These are phyloP conservation scores for Euwallacea similis DNA, from an alignment of 1,140 invertebrate genomes.

Conservation along the genomic window DNA sequence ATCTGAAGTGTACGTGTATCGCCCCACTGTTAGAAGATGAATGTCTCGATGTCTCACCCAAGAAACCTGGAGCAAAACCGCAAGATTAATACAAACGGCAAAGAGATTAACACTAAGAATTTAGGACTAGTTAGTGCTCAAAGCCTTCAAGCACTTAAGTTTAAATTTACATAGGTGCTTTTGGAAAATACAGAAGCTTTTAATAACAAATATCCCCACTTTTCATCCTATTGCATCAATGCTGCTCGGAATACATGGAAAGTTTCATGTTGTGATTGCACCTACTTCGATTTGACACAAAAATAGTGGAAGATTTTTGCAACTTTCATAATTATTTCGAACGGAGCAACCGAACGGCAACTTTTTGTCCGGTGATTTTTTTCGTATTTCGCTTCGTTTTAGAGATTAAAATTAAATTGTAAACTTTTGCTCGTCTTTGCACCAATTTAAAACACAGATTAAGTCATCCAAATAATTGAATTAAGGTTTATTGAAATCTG, in stretches of 20 bases:
- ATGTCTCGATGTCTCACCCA: slow-evolving; percentile 87
- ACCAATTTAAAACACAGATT: no score
- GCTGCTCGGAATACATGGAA: not conserved
- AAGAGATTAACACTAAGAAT: slow-evolving; percentile 9
- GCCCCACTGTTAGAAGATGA: slow-evolving; percentile 79
- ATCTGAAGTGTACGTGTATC: slow-evolving; percentile 85
- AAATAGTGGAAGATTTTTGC: no score
- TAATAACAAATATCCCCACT: slow-evolving; percentile 26
- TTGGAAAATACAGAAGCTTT: not conserved
- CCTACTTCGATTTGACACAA: no score
- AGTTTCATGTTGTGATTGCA: no score
- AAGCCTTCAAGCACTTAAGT: slow-evolving; percentile 18
- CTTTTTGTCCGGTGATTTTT: no score
- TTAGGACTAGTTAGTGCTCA: slow-evolving; percentile 11
- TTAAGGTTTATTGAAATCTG: no score
- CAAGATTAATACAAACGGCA: not conserved
- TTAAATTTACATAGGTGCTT: slow-evolving; percentile 21
- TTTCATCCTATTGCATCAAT: not conserved
- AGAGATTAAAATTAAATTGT: no score
- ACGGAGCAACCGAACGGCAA: no score
- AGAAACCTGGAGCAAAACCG: slow-evolving; percentile 67
- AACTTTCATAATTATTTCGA: no score
- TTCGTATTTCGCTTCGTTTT: no score
- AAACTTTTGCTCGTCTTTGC: no score
- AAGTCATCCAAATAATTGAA: no score